Conservation (phyloP, 2,888 invertebrate species). For the Sesia apiformis region DNA sequence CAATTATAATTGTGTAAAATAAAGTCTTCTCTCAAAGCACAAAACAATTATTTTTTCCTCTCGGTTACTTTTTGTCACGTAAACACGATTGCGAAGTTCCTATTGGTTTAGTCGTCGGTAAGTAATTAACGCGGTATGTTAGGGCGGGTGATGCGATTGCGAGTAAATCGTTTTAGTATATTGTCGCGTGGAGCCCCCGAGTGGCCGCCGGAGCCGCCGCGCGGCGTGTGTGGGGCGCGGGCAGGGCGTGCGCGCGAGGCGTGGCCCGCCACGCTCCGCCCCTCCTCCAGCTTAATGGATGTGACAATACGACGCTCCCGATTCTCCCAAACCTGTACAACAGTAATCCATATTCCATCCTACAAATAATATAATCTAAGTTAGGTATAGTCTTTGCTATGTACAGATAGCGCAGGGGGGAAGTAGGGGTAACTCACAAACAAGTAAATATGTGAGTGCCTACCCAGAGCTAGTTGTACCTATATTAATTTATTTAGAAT, state of each 20-base stretch:
- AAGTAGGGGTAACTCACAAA: too few species aligned
- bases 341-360: slow-evolving; percentile 59
- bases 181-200: slow-evolving; percentile 18
- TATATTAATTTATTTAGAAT: too few species aligned
- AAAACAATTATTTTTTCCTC: too few species aligned
- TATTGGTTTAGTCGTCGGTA: background rate
- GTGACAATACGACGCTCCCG: slow-evolving; percentile 59
- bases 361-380: slow-evolving; percentile 27
- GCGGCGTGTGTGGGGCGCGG: slow-evolving; percentile 7
- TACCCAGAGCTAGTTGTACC: too few species aligned
- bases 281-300: slow-evolving; percentile 58
- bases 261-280: slow-evolving; percentile 43
- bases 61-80: too few species aligned
- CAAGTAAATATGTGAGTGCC: too few species aligned
- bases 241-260: slow-evolving; percentile 16
- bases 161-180: slow-evolving; percentile 61
- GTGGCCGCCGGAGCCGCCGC: slow-evolving; percentile 8
- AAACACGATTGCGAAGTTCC: too few species aligned
- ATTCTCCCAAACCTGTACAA: slow-evolving; percentile 44
- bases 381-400: background rate
- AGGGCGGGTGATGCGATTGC: slow-evolving; percentile 59
- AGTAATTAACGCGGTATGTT: slow-evolving; percentile 27
- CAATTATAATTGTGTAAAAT: background rate
- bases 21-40: too few species aligned
- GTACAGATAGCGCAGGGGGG: background rate